Evolutionary conservation across 2,797 vertebrate species (phyloP), one percentile per base, ranked within the genome.

Genomic region (Notolepis coatsorum): DNA sequence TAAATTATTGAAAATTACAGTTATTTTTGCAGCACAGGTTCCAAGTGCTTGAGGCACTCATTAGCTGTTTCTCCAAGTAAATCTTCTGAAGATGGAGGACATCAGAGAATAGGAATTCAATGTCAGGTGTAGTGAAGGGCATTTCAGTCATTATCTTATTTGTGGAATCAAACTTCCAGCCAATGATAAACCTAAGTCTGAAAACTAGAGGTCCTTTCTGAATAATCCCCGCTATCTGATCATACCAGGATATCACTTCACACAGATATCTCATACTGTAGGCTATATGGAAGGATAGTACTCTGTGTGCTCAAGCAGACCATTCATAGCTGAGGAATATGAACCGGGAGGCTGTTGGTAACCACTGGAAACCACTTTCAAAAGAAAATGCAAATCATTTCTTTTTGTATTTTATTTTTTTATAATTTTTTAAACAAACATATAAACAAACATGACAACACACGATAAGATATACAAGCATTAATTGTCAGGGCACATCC

Each of bases 1-100:
- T 75, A 4, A 70, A 65, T 52, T 38, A 59, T 43, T 54, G 12
- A 67, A 45, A n/a, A 37, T n/a, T n/a, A n/a, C n/a, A 27, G 6
- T 3, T 61, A 6, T 33, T 37, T 17, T 64, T 25, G 49, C 35
- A 33, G 27, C 25, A 8, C 6, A 21, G 23, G 10, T 13, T 61
- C 3, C 5, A 17, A 20, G 3, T 5, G 5, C 18, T 37, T 41
- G 39, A n/a, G n/a, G n/a, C n/a, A n/a, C 41, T 17, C 17, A 43
- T 43, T 20, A 20, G 41, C 17, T 6, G 15, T 18, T 43, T 7
- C 20, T 8, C 2, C n/a, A 7, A 17, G 28, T 48, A 48, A 1
- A 27, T 48, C 27, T 17, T 28, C 24, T 17, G 25, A 4, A 45
- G 17, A 3, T 24, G 18, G 28, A 13, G 3, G 43, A 13, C 24